phyloP scores from a whole-genome alignment of 2,797 vertebrate genomes.

The Gorsachius magnificus region DNA sequence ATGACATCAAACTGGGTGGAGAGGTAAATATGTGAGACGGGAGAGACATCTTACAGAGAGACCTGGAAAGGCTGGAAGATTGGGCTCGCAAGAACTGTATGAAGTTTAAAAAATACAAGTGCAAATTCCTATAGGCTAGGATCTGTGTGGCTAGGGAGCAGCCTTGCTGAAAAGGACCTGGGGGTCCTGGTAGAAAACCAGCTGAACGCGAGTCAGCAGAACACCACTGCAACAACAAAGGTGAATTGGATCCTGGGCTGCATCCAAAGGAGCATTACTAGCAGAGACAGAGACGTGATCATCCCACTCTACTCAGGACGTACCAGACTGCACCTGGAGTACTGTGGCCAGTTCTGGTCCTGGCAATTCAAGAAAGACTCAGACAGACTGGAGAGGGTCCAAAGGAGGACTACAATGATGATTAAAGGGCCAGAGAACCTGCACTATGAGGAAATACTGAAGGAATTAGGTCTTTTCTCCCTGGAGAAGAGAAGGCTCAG shows the following conservation, averaged over 20 bases:
- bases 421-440: neutral
- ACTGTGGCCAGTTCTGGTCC: neutral
- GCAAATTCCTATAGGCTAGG: neutral
- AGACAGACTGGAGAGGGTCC: neutral
- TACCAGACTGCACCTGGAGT: neutral
- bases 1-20: neutral
- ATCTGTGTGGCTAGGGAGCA: neutral
- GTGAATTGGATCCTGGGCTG: neutral
- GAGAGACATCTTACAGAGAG: neutral
- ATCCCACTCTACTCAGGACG: neutral
- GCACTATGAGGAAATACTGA: neutral
- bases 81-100: neutral
- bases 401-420: neutral
- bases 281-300: neutral
- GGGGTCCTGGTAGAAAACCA: neutral
- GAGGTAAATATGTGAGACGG: neutral
- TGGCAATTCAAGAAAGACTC: neutral
- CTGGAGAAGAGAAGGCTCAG: neutral
- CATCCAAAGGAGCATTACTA: neutral
- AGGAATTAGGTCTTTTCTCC: neutral
- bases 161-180: neutral
- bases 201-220: neutral
- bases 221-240: neutral
- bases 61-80: neutral
- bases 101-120: neutral